Base-by-base conservation (phyloP, 2,888 invertebrate genomes). In the Ornithoptera priamus region DNA sequence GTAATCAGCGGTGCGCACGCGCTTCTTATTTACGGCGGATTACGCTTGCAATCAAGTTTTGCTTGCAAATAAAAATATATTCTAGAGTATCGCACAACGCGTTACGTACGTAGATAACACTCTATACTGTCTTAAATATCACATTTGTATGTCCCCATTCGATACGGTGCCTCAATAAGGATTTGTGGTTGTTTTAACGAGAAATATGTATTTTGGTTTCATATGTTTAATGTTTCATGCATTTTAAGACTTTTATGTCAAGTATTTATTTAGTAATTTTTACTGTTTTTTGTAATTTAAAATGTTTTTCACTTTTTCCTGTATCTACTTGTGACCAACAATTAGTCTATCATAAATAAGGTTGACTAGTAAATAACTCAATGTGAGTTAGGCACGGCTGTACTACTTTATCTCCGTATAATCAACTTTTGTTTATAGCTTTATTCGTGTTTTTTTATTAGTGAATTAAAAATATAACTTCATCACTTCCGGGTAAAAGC, bases 1-100 rank as follows among this genome's bases (percentile, higher is more conserved):
- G 85, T 86, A 88, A 90, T 90, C 91, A 90, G 84, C 79, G 77
- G 75, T 77, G 86, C 84, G 86, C 89, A 86, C 86, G 88, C 86
- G 87, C 79, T 82, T 81, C 86, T 89, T 89, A 91, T 92, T 89
- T 90, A 92, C 88, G 86, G 85, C 86, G 89, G 90, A 89, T 91
- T 92, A 90, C 86, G 87, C 85, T 82, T 81, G 80, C 88, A 90
- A 88, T 90, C 89, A 88, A 82, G 83, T 74, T 77, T 74, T 72
- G 78, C 76, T 76, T 74, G 75, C 76, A 75, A 80, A 85, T 15
- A 50, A 87, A 83, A 84, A 83, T 77, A 72, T 64, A 36, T 42
- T 60, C 20, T 60, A 69, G 71, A 67, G 67, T 70, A 56, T n/a
- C 67, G 56, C 42, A 60, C 59, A 56, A 60, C 60, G 67, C 63